These are phyloP conservation scores for Venturia canescens DNA, from an alignment of 1,140 invertebrate genomes.

Conservation along the genomic window DNA sequence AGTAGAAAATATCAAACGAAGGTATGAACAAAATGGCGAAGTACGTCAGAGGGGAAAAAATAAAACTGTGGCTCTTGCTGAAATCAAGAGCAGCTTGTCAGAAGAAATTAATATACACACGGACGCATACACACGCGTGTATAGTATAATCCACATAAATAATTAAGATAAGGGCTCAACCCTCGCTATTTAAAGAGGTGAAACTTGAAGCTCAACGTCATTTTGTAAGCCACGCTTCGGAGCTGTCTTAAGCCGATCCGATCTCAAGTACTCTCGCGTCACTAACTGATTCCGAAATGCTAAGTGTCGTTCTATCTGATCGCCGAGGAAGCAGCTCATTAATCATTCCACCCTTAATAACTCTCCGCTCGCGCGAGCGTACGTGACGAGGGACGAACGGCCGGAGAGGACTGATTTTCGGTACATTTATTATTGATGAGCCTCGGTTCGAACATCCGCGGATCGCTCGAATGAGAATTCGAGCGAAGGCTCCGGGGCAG, in stretches of 20 bases:
- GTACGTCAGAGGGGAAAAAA: background rate
- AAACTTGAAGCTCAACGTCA: background rate
- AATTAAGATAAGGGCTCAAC: too few species aligned
- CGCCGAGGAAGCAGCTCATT: slow-evolving; percentile 40
- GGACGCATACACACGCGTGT: too few species aligned
- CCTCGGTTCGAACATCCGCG: background rate
- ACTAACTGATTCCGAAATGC: slow-evolving; percentile 55
- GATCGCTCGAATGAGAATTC: background rate
- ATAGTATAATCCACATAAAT: too few species aligned
- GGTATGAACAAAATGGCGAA: background rate
- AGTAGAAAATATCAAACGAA: background rate
- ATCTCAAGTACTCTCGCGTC: slow-evolving; percentile 9
- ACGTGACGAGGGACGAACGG: background rate
- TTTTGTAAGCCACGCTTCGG: background rate
- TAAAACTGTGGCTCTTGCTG: too few species aligned
- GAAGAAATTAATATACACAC: too few species aligned
- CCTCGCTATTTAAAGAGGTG: too few species aligned
- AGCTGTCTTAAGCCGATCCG: too few species aligned
- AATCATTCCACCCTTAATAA: slow-evolving; percentile 54
- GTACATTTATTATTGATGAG: slow-evolving; percentile 45
- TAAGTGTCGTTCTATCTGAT: slow-evolving; percentile 53
- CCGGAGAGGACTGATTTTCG: background rate
- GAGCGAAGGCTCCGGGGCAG: too few species aligned
- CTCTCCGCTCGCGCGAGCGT: slow-evolving; percentile 22
- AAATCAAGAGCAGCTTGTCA: too few species aligned